Evolutionary conservation across 2,888 invertebrate genomes (phyloP).

Genomic region (Drosophila koepferae): DNA sequence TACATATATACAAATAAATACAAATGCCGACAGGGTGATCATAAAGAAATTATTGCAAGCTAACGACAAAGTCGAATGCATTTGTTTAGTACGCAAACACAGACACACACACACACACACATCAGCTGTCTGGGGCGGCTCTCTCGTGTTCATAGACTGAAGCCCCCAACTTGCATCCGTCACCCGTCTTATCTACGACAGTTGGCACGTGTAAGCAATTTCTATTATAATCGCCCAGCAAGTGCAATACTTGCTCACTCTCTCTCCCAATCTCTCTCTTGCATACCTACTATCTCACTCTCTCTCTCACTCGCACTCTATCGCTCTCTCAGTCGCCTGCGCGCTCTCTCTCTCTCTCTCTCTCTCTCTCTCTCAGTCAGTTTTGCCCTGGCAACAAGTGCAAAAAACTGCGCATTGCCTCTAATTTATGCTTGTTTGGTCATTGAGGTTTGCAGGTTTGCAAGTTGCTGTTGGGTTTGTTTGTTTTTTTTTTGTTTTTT

Average conservation of each 20-base stretch:
- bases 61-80: constrained; percentile 46
- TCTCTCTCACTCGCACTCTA: constrained; percentile 3
- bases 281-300: constrained; percentile 15
- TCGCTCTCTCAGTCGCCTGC: constrained; percentile 5
- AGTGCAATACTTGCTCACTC: constrained; percentile 50
- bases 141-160: constrained; percentile 15
- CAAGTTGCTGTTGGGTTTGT: background rate
- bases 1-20: background rate
- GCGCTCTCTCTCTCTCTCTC: background rate
- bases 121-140: constrained; percentile 42
- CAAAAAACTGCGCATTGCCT: constrained; percentile 52
- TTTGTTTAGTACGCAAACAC: constrained; percentile 57
- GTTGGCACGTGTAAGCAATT: constrained; percentile 77
- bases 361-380: constrained; percentile 17
- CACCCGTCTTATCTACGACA: constrained; percentile 39
- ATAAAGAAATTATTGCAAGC: constrained; percentile 16
- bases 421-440: constrained; percentile 51
- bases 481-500: background rate
- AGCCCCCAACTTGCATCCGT: constrained; percentile 3
- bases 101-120: constrained; percentile 10
- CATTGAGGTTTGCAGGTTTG: constrained; percentile 1
- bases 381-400: constrained; percentile 59
- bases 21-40: background rate
- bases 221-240: constrained; percentile 64
- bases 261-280: constrained; percentile 8